phyloP scores from a whole-genome alignment of 2,113 vertebrate genomes.

The Prochilodus magdalenae region DNA sequence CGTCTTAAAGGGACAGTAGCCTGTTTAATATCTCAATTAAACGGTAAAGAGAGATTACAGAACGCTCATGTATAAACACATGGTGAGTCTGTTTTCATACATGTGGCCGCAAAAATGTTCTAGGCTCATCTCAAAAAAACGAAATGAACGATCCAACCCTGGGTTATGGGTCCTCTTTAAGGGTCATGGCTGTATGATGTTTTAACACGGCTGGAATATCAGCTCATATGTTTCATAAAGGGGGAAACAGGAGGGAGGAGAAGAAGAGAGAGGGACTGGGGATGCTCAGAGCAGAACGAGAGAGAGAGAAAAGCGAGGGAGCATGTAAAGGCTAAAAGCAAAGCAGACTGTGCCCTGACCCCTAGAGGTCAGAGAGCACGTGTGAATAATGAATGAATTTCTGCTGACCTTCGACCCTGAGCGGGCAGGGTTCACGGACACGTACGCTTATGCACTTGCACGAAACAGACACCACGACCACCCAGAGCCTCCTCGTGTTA shows the following conservation, averaged over 20 bases:
- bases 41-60: too few species aligned
- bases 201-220: not conserved
- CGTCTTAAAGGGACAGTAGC: too few species aligned
- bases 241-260: too few species aligned
- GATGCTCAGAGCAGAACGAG: not conserved
- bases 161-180: too few species aligned
- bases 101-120: too few species aligned
- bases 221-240: not conserved
- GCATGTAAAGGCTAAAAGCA: conserved; percentile 13
- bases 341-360: conserved; percentile 1
- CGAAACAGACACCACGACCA: not conserved
- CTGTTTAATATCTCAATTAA: too few species aligned
- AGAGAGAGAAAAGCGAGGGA: not conserved
- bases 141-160: too few species aligned
- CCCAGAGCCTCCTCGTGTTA: not conserved
- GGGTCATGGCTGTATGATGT: too few species aligned
- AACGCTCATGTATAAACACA: too few species aligned
- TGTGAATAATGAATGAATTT: conserved; percentile 50
- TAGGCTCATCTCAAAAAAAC: too few species aligned
- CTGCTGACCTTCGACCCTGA: conserved; percentile 31
- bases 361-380: conserved; percentile 33
- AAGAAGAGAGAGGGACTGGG: not conserved
- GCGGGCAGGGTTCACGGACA: conserved; percentile 1
- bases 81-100: too few species aligned
- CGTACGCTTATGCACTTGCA: not conserved